Evolutionary conservation across 2,113 vertebrate genomes (phyloP), one percentile per base, ranked within the genome.

Genomic region (Aptenodytes patagonicus): DNA sequence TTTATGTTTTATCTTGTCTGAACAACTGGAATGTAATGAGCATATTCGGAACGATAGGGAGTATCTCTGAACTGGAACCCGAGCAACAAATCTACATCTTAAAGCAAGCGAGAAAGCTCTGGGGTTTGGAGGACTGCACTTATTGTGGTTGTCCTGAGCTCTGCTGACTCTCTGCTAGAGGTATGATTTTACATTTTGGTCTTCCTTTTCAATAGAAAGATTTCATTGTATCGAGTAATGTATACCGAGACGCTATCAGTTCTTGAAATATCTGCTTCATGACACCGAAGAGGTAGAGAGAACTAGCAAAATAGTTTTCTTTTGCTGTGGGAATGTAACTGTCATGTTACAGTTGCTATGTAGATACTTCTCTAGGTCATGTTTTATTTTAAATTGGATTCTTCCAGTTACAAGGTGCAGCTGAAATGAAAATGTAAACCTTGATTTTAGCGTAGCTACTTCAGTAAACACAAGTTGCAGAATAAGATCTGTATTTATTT

Each of bases 401-500:
- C 46, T 95, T 90, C 64, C 71, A 87, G 42, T 90, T 87, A 73
- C 64, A 90, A 95, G 78, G 66, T 91, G 61, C 58, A 95, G 55
- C 84, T 91, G 84, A 95, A 93, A 93, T 60, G 57, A 87, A 81
- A 87, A 87, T 60, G 24, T 81, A 91, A 95, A 83, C 70, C 55
- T 85, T 91, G 49, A 44, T 68, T 93, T 93, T 83, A 83, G 29
- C 47, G 47, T 34, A 65, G 71, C 68, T 94, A 44, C 84, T 95
- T 89, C 81, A 84, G 19, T 93, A 87, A 95, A 90, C 65, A 92
- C 15, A 92, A 80, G 40, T 44, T 90, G 42, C 64, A 81, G 66
- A 90, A 32, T 95, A 69, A 95, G 75, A 73, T 34, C 51, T 72
- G 36, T 88, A 77, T 97, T 90, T 95, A 64, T 86, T 95, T 95